These are phyloP conservation scores for Tetragonisca angustula DNA, from an alignment of 2,888 invertebrate genomes.

Conservation along the genomic window DNA sequence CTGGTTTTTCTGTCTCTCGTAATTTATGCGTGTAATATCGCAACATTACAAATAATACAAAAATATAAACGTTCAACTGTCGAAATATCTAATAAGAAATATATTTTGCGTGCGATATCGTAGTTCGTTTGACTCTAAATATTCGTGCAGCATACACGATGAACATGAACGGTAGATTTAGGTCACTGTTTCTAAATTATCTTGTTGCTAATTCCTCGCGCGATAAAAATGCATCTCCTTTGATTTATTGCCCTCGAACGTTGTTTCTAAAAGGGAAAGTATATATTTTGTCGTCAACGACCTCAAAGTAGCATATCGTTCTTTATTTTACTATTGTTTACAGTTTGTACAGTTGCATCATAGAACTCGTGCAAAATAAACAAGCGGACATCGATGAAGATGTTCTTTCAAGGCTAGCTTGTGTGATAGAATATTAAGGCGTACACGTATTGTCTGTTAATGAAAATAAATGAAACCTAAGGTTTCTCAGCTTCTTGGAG, in stretches of 20 bases:
- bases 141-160: slow-evolving; percentile 8
- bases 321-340: neutral
- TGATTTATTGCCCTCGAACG: neutral
- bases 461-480: neutral
- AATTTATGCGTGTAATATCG: neutral
- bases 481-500: neutral
- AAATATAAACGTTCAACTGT: neutral
- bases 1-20: too few species aligned
- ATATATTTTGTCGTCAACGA: neutral
- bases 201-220: neutral
- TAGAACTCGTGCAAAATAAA: neutral
- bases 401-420: neutral
- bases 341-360: neutral
- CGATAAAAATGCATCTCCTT: neutral
- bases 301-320: neutral
- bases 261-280: neutral
- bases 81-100: slow-evolving; percentile 11
- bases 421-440: neutral
- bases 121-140: slow-evolving; percentile 36
- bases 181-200: slow-evolving; percentile 29
- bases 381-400: neutral
- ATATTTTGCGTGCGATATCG: slow-evolving; percentile 9
- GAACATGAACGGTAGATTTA: slow-evolving; percentile 17
- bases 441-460: slow-evolving; percentile 2
- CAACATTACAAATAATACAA: neutral